phyloP scores from a whole-genome alignment of 2,113 vertebrate genomes.

The Orycteropus afer region DNA sequence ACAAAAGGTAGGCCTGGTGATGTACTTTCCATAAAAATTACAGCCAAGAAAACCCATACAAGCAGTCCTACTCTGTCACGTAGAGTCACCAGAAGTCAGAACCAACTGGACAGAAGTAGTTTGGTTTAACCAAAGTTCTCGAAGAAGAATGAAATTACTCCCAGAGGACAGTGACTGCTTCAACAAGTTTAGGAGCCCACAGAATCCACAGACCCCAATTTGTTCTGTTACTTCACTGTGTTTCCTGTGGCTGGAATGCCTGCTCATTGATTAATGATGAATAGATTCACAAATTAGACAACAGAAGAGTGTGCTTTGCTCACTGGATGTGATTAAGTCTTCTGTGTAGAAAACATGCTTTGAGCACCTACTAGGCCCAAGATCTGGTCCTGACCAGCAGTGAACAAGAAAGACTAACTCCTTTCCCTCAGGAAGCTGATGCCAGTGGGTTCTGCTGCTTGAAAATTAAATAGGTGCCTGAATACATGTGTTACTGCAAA shows the following conservation, averaged over 20 bases:
- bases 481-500: neutral
- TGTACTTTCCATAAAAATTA: too few relatives aligned
- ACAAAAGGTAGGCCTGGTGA: too few relatives aligned
- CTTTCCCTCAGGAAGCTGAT: fast-evolving
- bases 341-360: too few relatives aligned
- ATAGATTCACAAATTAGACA: fast-evolving
- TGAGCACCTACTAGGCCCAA: neutral
- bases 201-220: too few relatives aligned
- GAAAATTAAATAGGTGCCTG: neutral
- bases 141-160: neutral
- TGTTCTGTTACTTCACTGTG: too few relatives aligned
- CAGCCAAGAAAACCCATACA: too few relatives aligned
- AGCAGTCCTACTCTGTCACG: neutral
- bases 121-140: neutral
- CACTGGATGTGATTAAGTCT: fast-evolving
- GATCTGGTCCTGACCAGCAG: neutral
- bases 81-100: neutral
- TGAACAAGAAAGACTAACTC: neutral
- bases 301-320: neutral
- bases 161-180: neutral
- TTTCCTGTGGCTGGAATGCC: neutral
- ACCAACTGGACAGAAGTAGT: too few relatives aligned
- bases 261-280: fast-evolving
- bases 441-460: neutral
- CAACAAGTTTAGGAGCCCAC: neutral